phyloP scores from a whole-genome alignment of 2,888 invertebrate species.

The Electrophaes corylata region DNA sequence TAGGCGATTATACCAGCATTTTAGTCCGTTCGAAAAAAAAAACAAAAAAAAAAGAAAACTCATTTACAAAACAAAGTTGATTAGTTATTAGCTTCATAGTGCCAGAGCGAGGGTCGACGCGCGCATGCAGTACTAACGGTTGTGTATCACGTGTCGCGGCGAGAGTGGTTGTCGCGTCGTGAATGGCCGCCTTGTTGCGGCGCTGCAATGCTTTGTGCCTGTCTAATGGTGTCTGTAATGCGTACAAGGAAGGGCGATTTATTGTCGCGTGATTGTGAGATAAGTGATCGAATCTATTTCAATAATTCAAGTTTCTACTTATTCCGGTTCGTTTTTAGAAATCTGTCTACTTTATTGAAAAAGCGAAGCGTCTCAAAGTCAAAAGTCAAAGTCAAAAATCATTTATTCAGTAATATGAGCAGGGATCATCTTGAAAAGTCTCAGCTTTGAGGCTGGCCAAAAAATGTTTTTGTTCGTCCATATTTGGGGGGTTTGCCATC shows the following conservation, averaged over 20 bases:
- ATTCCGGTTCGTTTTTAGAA: background rate
- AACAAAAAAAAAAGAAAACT: too few species aligned
- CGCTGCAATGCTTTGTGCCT: slow-evolving; percentile 24
- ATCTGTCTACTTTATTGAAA: too few species aligned
- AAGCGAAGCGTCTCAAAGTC: too few species aligned
- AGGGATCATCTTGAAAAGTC: too few species aligned
- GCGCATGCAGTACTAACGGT: slow-evolving; percentile 26
- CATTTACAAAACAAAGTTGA: too few species aligned
- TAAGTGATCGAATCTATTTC: slow-evolving; percentile 19
- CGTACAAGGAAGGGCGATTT: slow-evolving; percentile 35
- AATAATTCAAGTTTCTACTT: background rate
- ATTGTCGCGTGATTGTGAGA: slow-evolving; percentile 29
- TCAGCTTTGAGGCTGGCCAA: too few species aligned
- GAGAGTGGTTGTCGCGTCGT: slow-evolving; percentile 22
- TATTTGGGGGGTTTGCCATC: too few species aligned
- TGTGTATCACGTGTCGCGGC: slow-evolving; percentile 47
- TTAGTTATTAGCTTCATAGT: background rate
- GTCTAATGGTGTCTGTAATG: slow-evolving; percentile 28
- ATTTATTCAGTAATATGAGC: too few species aligned
- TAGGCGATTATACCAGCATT: too few species aligned
- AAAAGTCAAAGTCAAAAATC: too few species aligned
- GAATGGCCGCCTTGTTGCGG: slow-evolving; percentile 44
- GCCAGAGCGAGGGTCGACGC: background rate
- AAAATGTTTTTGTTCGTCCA: too few species aligned
- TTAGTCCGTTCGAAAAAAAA: too few species aligned